phyloP scores from a whole-genome alignment of 2,113 vertebrate species.

The Paratilapia polleni region DNA sequence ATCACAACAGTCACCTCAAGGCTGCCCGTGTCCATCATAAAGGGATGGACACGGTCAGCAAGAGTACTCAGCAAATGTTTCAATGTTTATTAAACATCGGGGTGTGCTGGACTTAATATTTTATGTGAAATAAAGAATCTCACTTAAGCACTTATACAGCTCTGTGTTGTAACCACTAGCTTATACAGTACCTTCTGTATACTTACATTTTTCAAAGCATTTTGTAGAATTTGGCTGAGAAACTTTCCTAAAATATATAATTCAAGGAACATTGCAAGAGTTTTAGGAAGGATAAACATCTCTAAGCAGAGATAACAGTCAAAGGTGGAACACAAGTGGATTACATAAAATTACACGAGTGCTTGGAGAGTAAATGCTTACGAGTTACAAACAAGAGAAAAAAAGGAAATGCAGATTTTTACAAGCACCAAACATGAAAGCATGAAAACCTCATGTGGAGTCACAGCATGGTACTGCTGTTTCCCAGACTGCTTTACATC shows the following conservation, averaged over 20 bases:
- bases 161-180: background rate
- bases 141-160: background rate
- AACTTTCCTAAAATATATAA: background rate
- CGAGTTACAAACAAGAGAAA: background rate
- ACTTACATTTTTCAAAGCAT: background rate
- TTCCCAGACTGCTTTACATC: constrained; percentile 10
- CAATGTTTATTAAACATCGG: background rate
- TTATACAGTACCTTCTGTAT: background rate
- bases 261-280: background rate
- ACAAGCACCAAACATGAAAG: constrained; percentile 38
- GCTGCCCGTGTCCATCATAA: too few species aligned
- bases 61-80: background rate
- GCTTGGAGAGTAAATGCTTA: background rate
- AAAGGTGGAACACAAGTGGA: constrained; percentile 22
- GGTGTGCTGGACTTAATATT: background rate
- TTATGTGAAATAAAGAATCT: background rate
- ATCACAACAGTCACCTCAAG: too few species aligned
- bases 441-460: constrained; percentile 37
- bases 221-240: background rate
- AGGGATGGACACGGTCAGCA: too few species aligned
- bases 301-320: background rate
- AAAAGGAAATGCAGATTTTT: constrained; percentile 20
- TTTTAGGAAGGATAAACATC: background rate
- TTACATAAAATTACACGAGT: background rate
- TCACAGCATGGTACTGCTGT: constrained; percentile 11